A percentile compares a stretch with the other conserved stretches of the same genome.
Conservation (phyloP, 2,888 invertebrate genomes). For the Mimumesa dahlbomi region DNA sequence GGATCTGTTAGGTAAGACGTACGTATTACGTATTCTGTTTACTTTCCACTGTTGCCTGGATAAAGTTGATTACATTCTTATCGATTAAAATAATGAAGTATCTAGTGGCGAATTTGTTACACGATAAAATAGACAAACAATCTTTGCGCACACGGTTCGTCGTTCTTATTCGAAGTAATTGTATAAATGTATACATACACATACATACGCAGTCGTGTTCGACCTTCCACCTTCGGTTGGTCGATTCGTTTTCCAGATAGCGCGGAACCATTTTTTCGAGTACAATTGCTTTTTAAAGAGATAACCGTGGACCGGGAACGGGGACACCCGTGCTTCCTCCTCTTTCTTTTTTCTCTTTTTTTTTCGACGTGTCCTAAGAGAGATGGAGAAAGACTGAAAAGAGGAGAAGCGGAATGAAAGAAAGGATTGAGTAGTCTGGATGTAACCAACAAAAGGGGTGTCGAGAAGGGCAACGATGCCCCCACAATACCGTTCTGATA, state of each 20-base stretch:
- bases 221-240: conserved; percentile 29
- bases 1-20: no score
- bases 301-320: conserved; percentile 49
- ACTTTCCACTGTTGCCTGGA: no score
- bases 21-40: no score
- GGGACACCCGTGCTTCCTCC: conserved; percentile 12
- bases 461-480: conserved; percentile 75
- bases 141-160: no score
- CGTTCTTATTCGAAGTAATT: neutral
- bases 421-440: conserved; percentile 78
- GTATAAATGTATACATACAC: no score
- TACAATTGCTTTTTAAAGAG: conserved; percentile 73
- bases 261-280: conserved; percentile 64
- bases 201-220: no score
- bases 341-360: conserved; percentile 11
- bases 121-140: no score
- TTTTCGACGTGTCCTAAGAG: conserved; percentile 19
- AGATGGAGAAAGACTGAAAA: conserved; percentile 73
- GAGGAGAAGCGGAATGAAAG: conserved; percentile 72
- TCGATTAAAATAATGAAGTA: no score
- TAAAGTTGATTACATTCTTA: no score
- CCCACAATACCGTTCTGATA: conserved; percentile 78
- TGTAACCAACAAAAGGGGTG: conserved; percentile 78
- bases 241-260: conserved; percentile 66
- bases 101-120: no score